phyloP scores from a whole-genome alignment of 2,797 vertebrate genomes.

The Mionectes olivaceus region DNA sequence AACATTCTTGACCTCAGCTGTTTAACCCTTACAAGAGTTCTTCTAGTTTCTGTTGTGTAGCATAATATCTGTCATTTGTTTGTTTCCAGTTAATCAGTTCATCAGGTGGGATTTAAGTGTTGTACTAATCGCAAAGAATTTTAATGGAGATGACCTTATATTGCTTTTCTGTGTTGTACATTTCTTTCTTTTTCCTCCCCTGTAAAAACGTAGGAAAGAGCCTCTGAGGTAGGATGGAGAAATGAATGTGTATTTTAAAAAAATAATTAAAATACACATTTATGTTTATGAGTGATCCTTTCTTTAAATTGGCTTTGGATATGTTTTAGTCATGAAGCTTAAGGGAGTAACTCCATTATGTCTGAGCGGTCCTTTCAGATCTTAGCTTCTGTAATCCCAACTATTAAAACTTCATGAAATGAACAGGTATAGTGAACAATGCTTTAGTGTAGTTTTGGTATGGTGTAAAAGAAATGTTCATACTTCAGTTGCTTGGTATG shows the following conservation, averaged over 20 bases:
- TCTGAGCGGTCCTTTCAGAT: neutral
- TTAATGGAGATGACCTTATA: slow-evolving; percentile 13
- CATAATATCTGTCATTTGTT: neutral
- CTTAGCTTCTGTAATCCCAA: neutral
- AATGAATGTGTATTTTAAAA: neutral
- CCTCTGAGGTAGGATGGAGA: neutral
- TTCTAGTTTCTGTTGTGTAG: neutral
- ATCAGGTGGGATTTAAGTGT: neutral
- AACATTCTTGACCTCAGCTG: slow-evolving; percentile 32
- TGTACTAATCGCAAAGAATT: neutral
- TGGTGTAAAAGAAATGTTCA: neutral
- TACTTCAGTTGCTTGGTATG: slow-evolving; percentile 7
- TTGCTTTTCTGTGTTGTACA: slow-evolving; percentile 30
- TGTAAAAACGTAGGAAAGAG: neutral
- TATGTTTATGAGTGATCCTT: neutral
- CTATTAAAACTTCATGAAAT: slow-evolving; percentile 44
- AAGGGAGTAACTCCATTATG: slow-evolving; percentile 28
- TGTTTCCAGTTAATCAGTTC: neutral
- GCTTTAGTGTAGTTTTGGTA: neutral
- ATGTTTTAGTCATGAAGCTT: slow-evolving; percentile 38
- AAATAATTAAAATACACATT: neutral
- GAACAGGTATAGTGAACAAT: neutral
- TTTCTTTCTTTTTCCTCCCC: slow-evolving; percentile 14
- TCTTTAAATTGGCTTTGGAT: slow-evolving; percentile 25
- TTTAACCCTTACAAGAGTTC: slow-evolving; percentile 1